phyloP scores from a whole-genome alignment of 2,888 invertebrate species.

The Ectemnius cavifrons region DNA sequence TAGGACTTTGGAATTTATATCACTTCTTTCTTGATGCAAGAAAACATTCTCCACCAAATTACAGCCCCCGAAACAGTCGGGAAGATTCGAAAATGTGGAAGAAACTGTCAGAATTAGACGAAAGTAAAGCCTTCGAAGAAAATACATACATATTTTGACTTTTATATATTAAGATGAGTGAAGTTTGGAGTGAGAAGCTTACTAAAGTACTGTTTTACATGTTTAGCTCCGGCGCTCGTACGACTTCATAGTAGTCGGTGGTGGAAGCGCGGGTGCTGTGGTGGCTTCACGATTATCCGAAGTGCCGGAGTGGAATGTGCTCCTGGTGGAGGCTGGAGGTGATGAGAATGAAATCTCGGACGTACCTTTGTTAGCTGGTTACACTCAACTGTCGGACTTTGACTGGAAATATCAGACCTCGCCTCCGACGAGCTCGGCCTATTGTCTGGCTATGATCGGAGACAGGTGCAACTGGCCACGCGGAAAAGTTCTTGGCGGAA shows the following conservation, averaged over 20 bases:
- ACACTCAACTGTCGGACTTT: constrained; percentile 90
- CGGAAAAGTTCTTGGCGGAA: constrained; percentile 94
- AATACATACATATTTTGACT: no score
- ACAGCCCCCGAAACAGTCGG: no score
- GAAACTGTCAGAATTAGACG: no score
- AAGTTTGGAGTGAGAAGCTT: not conserved
- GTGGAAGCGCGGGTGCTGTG: constrained; percentile 93
- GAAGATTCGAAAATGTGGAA: no score
- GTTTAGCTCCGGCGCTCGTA: constrained; percentile 85
- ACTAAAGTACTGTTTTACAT: not conserved
- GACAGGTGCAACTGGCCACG: constrained; percentile 95
- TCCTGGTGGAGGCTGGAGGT: constrained; percentile 91
- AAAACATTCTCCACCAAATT: no score
- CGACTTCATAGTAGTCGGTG: constrained; percentile 93
- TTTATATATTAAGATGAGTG: not conserved
- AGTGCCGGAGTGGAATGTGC: constrained; percentile 88
- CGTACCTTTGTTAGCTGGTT: constrained; percentile 90
- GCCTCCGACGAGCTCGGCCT: constrained; percentile 88
- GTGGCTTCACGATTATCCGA: constrained; percentile 91
- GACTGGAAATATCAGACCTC: constrained; percentile 95
- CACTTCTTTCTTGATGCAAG: no score
- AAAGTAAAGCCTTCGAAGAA: no score
- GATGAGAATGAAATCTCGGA: constrained; percentile 94
- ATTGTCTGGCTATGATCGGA: constrained; percentile 92
- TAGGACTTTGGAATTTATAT: no score